Conservation (phyloP, 35 echinoderm and acorn worm genomes). For the Holothuria glaberrima region DNA sequence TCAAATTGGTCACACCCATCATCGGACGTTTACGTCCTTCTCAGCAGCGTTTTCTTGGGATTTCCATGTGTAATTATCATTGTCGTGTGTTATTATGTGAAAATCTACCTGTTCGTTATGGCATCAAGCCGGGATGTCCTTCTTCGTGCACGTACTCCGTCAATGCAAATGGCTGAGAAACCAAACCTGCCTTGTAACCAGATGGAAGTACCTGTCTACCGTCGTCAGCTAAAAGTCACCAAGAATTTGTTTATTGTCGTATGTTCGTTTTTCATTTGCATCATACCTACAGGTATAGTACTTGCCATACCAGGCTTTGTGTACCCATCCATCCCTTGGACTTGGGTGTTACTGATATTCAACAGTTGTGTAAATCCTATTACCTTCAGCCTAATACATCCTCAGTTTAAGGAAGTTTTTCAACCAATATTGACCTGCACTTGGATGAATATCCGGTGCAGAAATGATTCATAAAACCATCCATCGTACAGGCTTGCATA, state of each 20-base stretch:
- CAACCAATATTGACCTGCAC: too few relatives aligned
- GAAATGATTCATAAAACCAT: too few relatives aligned
- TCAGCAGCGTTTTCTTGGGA: too few relatives aligned
- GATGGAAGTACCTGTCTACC: constrained; percentile 22
- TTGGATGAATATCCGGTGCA: too few relatives aligned
- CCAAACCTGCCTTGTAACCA: constrained; percentile 3
- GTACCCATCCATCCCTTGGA: constrained; percentile 6
- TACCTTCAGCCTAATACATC: constrained; percentile 41
- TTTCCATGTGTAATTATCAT: too few relatives aligned
- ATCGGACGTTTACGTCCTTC: background rate
- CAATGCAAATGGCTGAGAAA: background rate
- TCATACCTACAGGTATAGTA: background rate
- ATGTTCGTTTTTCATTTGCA: constrained; percentile 34
- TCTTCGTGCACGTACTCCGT: too few relatives aligned
- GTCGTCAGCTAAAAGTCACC: constrained; percentile 55
- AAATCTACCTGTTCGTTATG: too few relatives aligned
- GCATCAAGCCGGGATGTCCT: too few relatives aligned
- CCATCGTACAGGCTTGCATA: too few relatives aligned
- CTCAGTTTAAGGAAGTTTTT: constrained; percentile 55
- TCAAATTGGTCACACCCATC: constrained; percentile 27
- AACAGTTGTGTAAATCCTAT: constrained; percentile 52
- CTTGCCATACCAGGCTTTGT: background rate
- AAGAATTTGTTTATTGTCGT: constrained; percentile 77
- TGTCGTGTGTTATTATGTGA: too few relatives aligned
- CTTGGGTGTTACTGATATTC: constrained; percentile 12